These are phyloP conservation scores for Grallaria varia DNA, from an alignment of 2,113 vertebrate genomes.

Conservation along the genomic window DNA sequence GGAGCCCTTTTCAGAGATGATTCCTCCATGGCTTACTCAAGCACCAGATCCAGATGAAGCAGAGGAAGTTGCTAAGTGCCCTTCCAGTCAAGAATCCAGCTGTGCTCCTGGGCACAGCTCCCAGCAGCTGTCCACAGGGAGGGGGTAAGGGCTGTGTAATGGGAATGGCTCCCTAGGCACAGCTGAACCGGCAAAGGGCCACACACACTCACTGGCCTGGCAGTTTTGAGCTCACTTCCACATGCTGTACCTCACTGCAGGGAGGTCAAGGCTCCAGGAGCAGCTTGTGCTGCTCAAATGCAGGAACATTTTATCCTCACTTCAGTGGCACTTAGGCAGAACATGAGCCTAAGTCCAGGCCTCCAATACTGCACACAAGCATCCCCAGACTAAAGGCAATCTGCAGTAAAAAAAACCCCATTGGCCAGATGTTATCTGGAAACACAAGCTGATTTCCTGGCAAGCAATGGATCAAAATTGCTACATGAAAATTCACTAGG, in stretches of 20 bases:
- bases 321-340: background rate
- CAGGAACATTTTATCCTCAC: background rate
- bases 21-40: background rate
- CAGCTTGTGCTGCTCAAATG: background rate
- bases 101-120: background rate
- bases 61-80: background rate
- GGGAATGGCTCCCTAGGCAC: background rate
- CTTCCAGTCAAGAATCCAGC: background rate
- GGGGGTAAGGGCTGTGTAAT: background rate
- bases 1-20: background rate
- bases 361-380: background rate
- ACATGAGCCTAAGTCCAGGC: background rate
- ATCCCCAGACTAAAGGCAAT: background rate
- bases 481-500: background rate
- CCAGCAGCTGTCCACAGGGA: background rate
- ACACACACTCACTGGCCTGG: too few species aligned
- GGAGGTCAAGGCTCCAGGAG: background rate
- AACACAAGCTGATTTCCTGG: background rate
- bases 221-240: background rate
- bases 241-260: background rate
- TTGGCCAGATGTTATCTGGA: background rate
- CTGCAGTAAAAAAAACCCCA: background rate
- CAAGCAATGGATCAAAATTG: background rate
- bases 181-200: background rate
- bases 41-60: background rate